These are phyloP conservation scores for Microtus agrestis DNA, from an alignment of 2,797 vertebrate species.

Conservation along the genomic window DNA sequence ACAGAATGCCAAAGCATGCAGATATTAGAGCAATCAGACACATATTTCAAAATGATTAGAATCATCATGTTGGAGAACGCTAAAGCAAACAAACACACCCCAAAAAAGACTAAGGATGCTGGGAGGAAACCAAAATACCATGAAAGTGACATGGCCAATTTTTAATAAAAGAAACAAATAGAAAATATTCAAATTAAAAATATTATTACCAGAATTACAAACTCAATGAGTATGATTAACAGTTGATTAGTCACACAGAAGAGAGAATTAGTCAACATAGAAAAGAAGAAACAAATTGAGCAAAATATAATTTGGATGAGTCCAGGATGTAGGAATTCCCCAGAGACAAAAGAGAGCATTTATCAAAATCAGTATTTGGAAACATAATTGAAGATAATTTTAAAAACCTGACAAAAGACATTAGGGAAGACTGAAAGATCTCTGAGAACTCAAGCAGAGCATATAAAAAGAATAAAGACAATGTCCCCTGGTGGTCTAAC, in stretches of 20 bases:
- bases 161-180: slow-evolving; percentile 54
- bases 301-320: slow-evolving; percentile 41
- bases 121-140: slow-evolving; percentile 18
- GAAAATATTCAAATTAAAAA: slow-evolving; percentile 64
- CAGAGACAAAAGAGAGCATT: neutral
- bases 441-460: neutral
- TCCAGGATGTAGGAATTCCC: neutral
- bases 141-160: neutral
- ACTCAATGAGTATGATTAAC: slow-evolving; percentile 54
- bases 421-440: neutral
- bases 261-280: slow-evolving; percentile 47
- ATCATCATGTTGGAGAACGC: slow-evolving; percentile 15
- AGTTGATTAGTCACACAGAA: slow-evolving; percentile 31
- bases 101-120: neutral
- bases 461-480: neutral
- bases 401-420: neutral
- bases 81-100: slow-evolving; percentile 55
- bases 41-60: slow-evolving; percentile 57
- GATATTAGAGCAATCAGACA: slow-evolving; percentile 56
- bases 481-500: neutral
- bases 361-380: slow-evolving; percentile 22
- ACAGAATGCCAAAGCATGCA: neutral
- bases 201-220: slow-evolving; percentile 62
- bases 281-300: slow-evolving; percentile 53
- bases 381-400: neutral